Evolutionary conservation across 2,888 invertebrate species (phyloP), one percentile per base, ranked within the genome.

Genomic region (Latrodectus elegans): DNA sequence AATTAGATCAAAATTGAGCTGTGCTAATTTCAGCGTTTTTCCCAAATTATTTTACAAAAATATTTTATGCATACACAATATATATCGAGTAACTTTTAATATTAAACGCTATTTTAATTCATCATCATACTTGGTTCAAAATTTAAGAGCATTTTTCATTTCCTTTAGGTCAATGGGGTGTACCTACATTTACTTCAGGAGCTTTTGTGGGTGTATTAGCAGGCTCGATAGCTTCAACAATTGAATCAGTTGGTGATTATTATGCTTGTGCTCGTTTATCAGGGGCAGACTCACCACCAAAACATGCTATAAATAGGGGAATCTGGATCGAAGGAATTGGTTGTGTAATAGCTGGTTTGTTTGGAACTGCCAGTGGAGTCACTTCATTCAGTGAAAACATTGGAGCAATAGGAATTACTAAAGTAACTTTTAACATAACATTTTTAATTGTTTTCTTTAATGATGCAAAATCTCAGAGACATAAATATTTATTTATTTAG

Each of bases 221-320:
- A 0, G 96, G 96, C 0, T 95, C 96, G 38, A 91, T 96, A 55
- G 95, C 96, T 0, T 96, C 96, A 90, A 95, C 96, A 0, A 95
- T 96, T 15, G 96, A 96, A 92, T 96, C 96, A 8, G 95, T 97
- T 88, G 96, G 97, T 91, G 97, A 97, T 92, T 97, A 97, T 92
- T 96, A 97, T 79, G 97, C 97, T n/a, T 96, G 96, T 1, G 96
- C 97, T 12, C 91, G 93, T 88, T 92, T 94, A 53, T 92, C 92
- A 17, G 92, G 84, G 10, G 90, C 88, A 12, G 91, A 92, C 8
- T 91, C 92, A 2, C 93, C 93, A 6, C 93, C 93, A 2, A 91
- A 92, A 51, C 93, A 93, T 88, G 93, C 93, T 1, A 91, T 93
- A 74, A 93, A 93, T 90, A 91, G 93, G 75, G 93, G 93, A 38